Conservation (phyloP, 2,797 vertebrate genomes). For the Tympanoctomys barrerae region DNA sequence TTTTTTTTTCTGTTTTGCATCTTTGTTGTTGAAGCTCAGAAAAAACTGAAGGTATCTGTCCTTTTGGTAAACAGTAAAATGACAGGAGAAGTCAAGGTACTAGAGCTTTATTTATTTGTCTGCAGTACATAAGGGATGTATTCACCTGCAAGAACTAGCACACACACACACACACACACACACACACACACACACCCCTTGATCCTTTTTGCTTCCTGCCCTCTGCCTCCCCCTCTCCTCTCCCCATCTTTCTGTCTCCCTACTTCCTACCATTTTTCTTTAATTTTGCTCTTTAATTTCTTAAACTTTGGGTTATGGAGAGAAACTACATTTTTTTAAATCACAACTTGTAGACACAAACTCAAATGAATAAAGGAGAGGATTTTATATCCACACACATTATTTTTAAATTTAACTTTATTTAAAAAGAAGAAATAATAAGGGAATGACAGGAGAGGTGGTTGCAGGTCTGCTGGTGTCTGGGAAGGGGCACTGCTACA, state of each 20-base stretch:
- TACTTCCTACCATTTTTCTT: not conserved
- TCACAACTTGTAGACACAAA: not conserved
- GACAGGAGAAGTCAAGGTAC: not conserved
- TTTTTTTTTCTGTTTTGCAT: not conserved
- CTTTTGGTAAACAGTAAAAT: not conserved
- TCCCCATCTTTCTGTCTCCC: not conserved
- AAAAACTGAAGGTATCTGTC: not conserved
- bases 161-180: not conserved
- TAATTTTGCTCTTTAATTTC: not conserved
- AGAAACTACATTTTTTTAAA: not conserved
- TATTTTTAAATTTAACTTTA: constrained; percentile 3
- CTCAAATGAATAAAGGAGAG: not conserved
- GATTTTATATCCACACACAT: not conserved
- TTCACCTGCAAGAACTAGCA: not conserved
- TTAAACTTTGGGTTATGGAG: not conserved
- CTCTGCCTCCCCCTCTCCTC: not conserved
- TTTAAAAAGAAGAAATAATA: constrained; percentile 9
- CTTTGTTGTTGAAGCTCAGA: not conserved
- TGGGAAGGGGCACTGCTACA: not conserved
- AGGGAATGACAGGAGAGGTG: not conserved
- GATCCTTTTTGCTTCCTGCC: not conserved
- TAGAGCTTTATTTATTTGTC: not conserved
- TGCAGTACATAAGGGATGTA: not conserved
- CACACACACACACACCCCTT: not conserved
- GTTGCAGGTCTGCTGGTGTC: not conserved